phyloP scores from a whole-genome alignment of 2,888 invertebrate genomes.

The Acrobasis consociella region DNA sequence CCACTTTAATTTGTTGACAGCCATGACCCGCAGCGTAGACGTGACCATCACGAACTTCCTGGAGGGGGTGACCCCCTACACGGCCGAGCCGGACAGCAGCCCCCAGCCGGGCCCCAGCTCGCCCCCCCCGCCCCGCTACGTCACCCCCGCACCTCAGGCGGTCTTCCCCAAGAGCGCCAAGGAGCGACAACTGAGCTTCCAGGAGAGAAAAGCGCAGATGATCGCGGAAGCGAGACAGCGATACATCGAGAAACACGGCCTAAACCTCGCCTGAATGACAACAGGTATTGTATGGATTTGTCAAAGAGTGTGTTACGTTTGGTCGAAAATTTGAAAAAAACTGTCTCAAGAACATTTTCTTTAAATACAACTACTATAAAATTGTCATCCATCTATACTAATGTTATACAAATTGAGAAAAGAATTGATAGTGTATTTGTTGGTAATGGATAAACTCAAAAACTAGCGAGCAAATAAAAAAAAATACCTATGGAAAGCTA shows the following conservation, averaged over 20 bases:
- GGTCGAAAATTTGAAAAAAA: background rate
- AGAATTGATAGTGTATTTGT: too few species aligned
- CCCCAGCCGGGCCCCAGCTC: conserved; percentile 31
- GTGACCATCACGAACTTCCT: conserved; percentile 91
- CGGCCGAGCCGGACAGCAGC: conserved; percentile 46
- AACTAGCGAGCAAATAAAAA: too few species aligned
- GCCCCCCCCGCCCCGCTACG: conserved; percentile 49
- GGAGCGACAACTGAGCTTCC: conserved; percentile 88
- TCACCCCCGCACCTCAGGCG: conserved; percentile 58
- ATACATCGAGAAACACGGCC: conserved; percentile 90
- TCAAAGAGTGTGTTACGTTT: conserved; percentile 12
- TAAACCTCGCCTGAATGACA: conserved; percentile 62
- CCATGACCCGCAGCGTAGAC: conserved; percentile 88
- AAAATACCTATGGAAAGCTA: too few species aligned
- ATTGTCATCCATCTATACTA: too few species aligned
- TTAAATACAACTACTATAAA: too few species aligned
- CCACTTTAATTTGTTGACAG: conserved; percentile 60
- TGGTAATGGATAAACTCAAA: too few species aligned
- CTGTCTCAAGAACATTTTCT: too few species aligned
- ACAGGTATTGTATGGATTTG: conserved; percentile 7
- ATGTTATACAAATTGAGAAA: too few species aligned
- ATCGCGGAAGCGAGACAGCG: conserved; percentile 89
- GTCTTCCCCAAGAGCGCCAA: conserved; percentile 81
- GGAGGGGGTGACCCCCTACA: conserved; percentile 87
- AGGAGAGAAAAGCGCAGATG: conserved; percentile 90